Evolutionary conservation across 2,113 vertebrate genomes (phyloP).

Genomic region (Regulus satrapa): DNA sequence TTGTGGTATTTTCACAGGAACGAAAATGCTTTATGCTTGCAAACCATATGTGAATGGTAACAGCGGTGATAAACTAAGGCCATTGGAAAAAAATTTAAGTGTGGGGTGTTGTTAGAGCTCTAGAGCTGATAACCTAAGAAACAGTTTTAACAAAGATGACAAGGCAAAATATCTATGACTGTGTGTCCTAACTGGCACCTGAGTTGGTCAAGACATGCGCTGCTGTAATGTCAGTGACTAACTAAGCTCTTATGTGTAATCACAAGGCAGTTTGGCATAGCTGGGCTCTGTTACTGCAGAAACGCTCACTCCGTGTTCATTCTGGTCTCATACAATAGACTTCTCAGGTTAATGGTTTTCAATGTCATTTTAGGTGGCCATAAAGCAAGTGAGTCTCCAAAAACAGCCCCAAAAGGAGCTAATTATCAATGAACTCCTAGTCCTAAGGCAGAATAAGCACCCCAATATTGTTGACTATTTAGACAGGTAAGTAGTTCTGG

Average conservation of each 20-base stretch:
- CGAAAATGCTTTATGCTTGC: not conserved
- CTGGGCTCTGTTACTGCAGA: not conserved
- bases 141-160: not conserved
- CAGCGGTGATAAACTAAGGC: not conserved
- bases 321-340: not conserved
- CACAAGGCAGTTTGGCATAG: not conserved
- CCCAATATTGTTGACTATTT: conserved; percentile 96
- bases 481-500: conserved; percentile 85
- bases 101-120: not conserved
- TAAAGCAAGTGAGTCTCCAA: conserved; percentile 94
- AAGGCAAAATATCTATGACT: not conserved
- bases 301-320: not conserved
- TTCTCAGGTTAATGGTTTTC: not conserved
- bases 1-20: not conserved
- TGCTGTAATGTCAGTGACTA: not conserved
- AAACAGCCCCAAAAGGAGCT: conserved; percentile 96
- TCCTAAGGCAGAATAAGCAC: conserved; percentile 98
- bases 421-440: conserved; percentile 96
- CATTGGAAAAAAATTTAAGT: not conserved
- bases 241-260: not conserved
- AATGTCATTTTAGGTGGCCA: conserved; percentile 83
- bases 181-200: not conserved
- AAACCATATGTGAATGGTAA: not conserved
- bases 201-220: not conserved
- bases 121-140: not conserved